Evolutionary conservation across 2,113 vertebrate species (phyloP).

Genomic region (Ictalurus furcatus): DNA sequence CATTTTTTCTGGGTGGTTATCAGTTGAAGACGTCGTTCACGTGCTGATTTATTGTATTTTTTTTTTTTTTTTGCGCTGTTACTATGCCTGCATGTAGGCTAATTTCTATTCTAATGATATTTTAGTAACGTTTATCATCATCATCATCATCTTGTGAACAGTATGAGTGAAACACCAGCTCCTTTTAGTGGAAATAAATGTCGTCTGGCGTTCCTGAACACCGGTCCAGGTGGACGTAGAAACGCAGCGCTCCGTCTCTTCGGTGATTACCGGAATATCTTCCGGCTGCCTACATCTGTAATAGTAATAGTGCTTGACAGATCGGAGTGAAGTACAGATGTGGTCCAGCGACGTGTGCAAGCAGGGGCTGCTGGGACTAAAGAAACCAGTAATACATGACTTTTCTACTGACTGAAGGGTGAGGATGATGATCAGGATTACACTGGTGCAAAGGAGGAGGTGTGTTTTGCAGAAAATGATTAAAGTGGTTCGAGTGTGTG

Average conservation of each 20-base stretch:
- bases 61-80: neutral
- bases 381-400: neutral
- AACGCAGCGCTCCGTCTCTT: conserved; percentile 27
- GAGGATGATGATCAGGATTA: conserved; percentile 19
- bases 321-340: neutral
- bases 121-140: neutral
- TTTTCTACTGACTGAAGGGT: conserved; percentile 19
- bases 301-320: neutral
- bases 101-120: neutral
- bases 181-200: neutral
- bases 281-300: conserved; percentile 8
- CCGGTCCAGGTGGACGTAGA: conserved; percentile 4
- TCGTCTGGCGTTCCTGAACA: neutral
- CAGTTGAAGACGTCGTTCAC: neutral
- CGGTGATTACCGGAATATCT: conserved; percentile 10
- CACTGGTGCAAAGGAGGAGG: conserved; percentile 32
- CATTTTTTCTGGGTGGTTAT: neutral
- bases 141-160: neutral
- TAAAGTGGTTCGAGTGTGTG: conserved; percentile 40
- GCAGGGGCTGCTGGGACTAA: neutral
- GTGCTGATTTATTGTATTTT: too few relatives aligned
- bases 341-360: neutral
- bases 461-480: conserved; percentile 41
- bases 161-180: neutral
- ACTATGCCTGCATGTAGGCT: neutral